phyloP scores from a whole-genome alignment of 30 jellyfish, hydroid and myxozoan genomes.

The Chrysaora quinquecirrha region DNA sequence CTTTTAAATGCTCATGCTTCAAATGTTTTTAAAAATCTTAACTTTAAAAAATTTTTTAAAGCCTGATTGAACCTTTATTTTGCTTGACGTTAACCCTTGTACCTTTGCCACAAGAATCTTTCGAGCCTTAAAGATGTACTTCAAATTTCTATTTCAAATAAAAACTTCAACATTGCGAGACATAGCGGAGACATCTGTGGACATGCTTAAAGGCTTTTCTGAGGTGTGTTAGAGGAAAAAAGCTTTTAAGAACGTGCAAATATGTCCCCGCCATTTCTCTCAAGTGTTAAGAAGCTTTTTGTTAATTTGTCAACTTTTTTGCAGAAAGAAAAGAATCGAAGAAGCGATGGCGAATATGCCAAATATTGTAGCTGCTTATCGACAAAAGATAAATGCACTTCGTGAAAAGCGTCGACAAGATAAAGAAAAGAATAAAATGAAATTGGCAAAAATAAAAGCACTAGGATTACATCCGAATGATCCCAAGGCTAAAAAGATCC shows the following conservation, averaged over 20 bases:
- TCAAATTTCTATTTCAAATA: too few species aligned
- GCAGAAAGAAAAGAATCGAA: conserved; percentile 71
- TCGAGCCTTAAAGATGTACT: too few species aligned
- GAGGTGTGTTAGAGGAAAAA: not conserved
- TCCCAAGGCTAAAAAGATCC: conserved; percentile 75
- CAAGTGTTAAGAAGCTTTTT: not conserved
- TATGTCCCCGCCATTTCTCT: not conserved
- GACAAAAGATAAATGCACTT: conserved; percentile 54
- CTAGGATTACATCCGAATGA: conserved; percentile 91
- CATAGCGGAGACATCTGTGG: not conserved
- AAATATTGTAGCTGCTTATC: conserved; percentile 75
- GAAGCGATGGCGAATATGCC: conserved; percentile 94
- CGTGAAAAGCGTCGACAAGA: conserved; percentile 49
- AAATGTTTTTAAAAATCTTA: too few species aligned
- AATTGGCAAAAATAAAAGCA: conserved; percentile 53
- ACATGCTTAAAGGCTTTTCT: not conserved
- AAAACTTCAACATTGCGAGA: not conserved
- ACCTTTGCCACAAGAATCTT: too few species aligned
- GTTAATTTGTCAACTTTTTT: not conserved
- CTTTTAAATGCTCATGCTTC: too few species aligned
- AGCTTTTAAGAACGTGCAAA: too few species aligned
- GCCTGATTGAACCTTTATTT: too few species aligned
- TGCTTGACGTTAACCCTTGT: too few species aligned
- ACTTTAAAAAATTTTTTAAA: too few species aligned
- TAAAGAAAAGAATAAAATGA: conserved; percentile 56